Percentiles rank a stretch among this genome's conserved stretches.
These are phyloP conservation scores for Otis tarda DNA, from an alignment of 2,113 vertebrate genomes.

Conservation along the genomic window DNA sequence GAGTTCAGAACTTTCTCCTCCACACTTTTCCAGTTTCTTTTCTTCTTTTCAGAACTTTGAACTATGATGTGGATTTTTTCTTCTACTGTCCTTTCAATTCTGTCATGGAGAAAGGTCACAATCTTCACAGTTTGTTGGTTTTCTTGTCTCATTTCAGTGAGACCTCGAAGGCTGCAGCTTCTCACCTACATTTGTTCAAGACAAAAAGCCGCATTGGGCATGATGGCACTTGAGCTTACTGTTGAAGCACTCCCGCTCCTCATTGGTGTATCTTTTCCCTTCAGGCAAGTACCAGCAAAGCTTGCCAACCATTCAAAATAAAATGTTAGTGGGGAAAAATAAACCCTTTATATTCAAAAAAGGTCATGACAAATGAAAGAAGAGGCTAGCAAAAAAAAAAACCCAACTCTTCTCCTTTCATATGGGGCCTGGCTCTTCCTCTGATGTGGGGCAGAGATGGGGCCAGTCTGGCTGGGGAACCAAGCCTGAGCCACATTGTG, in stretches of 20 bases:
- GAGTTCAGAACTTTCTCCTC: background rate
- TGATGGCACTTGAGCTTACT: background rate
- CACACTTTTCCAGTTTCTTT: background rate
- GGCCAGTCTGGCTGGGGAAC: background rate
- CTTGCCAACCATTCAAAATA: background rate
- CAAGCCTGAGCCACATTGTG: background rate
- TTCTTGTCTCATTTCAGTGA: background rate
- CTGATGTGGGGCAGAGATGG: background rate
- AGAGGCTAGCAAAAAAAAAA: fast-evolving
- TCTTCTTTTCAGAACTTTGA: background rate
- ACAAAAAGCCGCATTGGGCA: background rate
- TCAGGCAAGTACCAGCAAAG: background rate
- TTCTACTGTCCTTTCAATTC: background rate
- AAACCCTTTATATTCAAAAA: background rate
- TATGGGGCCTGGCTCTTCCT: background rate
- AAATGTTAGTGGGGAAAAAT: background rate
- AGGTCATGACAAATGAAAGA: background rate
- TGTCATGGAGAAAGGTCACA: background rate
- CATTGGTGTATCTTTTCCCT: background rate
- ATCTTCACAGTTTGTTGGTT: background rate
- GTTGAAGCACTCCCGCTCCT: background rate
- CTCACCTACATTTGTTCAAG: background rate
- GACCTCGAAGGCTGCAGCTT: background rate
- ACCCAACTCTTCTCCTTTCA: background rate
- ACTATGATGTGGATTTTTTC: background rate